Base-by-base conservation (phyloP, 2,888 invertebrate genomes). In the Esperia sulphurella region DNA sequence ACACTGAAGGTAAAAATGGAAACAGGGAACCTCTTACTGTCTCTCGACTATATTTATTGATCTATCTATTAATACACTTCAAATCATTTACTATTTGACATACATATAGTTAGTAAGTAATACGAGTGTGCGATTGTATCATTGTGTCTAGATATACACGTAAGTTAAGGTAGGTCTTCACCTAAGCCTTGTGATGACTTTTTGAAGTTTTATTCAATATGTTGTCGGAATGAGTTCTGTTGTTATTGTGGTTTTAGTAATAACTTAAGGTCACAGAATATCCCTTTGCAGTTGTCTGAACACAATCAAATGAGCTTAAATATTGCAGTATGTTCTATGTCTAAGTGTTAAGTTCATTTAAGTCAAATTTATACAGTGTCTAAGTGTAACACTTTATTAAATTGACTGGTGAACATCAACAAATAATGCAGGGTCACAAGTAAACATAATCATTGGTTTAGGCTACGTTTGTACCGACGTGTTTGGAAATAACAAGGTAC, bases 11-110 rank as follows among this genome's bases (percentile, higher is more conserved):
- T 54, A 59, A 61, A 65, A 63, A 69, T 67, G 57, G 67, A 76
- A 79, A 79, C 78, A 79, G 79, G 79, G 79, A 78, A 69, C 61
- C 70, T 69, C 61, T 68, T 65, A 68, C 61, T 73, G 65, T 73
- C 57, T 74, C 65, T 68, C 57, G 65, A 67, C 64, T 71, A 68
- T 71, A 71, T 75, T 71, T 70, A 70, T 76, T 57, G 64, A 73
- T 68, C 68, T 73, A 68, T 73, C 65, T 73, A 68, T 65, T 28
- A 39, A 39, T 42, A 43, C 41, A 63, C 50, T 51, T 53, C 43
- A 51, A 46, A 50, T 52, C 51, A 57, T 54, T 53, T 48, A 48
- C 47, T 46, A 46, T 14, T 39, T 37, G 37, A 45, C 39, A 45
- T 45, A 39, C 35, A 35, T 35, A 35, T 21, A 21, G 21, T 53